These are phyloP conservation scores for Mionectes olivaceus DNA, from an alignment of 2,797 vertebrate species.

Conservation along the genomic window DNA sequence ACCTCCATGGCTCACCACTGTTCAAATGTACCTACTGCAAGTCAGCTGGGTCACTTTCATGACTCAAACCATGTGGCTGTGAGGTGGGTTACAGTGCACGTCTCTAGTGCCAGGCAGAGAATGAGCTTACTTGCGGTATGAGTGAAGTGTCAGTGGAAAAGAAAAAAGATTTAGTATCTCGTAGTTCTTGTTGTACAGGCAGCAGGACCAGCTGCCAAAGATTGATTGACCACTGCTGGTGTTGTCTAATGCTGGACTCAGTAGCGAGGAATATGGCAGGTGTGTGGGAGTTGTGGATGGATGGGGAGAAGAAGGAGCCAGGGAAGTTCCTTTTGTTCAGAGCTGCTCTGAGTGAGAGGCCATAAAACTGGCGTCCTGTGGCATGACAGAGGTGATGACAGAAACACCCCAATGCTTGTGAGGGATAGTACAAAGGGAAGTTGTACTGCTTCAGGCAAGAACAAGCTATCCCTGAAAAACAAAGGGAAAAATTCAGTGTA, in stretches of 20 bases:
- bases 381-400: background rate
- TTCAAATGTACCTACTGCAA: background rate
- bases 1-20: background rate
- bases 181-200: background rate
- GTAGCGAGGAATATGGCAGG: background rate
- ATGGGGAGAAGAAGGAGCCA: background rate
- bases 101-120: background rate
- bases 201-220: background rate
- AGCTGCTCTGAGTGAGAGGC: background rate
- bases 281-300: background rate
- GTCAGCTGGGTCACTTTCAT: background rate
- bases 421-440: background rate
- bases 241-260: background rate
- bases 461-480: background rate
- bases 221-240: background rate
- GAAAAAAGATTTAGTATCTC: background rate
- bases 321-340: background rate
- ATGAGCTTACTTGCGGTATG: background rate
- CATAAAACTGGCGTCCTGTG: background rate
- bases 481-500: background rate
- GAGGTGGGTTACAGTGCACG: background rate
- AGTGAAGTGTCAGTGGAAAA: fast-evolving
- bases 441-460: conserved; percentile 6
- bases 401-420: background rate
- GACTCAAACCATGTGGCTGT: fast-evolving